Evolutionary conservation across 2,797 vertebrate genomes (phyloP).

Genomic region (Liparis tanakae): DNA sequence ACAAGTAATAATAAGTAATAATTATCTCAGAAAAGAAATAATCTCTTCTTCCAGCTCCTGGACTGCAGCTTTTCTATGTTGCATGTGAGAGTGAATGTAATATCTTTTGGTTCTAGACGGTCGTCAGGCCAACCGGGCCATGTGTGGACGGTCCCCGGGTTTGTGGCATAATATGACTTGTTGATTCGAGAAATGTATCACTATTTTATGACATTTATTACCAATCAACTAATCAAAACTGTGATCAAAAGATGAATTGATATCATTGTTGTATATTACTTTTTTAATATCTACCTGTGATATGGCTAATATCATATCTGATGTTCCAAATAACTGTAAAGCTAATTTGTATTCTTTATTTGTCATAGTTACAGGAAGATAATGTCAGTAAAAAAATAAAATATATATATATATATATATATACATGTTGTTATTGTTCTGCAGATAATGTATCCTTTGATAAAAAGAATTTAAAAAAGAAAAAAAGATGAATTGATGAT

Average conservation of each 20-base stretch:
- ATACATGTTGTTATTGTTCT: too few species aligned
- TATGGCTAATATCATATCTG: too few species aligned
- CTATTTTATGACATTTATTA: slow-evolving; percentile 7
- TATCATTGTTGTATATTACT: too few species aligned
- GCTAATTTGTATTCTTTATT: too few species aligned
- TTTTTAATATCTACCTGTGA: too few species aligned
- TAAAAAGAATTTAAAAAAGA: too few species aligned
- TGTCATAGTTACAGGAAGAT: too few species aligned
- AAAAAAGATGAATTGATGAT: not conserved
- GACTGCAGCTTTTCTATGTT: not conserved
- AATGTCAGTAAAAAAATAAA: too few species aligned
- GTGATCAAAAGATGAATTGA: not conserved
- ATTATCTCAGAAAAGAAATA: not conserved
- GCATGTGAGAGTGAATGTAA: not conserved
- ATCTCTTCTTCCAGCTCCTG: not conserved
- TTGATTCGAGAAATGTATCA: too few species aligned
- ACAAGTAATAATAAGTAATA: not conserved
- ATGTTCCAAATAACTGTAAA: too few species aligned
- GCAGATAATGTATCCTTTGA: too few species aligned
- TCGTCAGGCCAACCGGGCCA: not conserved
- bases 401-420: too few species aligned
- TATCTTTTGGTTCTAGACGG: not conserved
- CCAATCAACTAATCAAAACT: not conserved
- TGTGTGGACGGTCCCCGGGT: not conserved
- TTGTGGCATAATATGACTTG: not conserved